These are phyloP conservation scores for Papilio demoleus DNA, from an alignment of 2,888 invertebrate species.

Conservation along the genomic window DNA sequence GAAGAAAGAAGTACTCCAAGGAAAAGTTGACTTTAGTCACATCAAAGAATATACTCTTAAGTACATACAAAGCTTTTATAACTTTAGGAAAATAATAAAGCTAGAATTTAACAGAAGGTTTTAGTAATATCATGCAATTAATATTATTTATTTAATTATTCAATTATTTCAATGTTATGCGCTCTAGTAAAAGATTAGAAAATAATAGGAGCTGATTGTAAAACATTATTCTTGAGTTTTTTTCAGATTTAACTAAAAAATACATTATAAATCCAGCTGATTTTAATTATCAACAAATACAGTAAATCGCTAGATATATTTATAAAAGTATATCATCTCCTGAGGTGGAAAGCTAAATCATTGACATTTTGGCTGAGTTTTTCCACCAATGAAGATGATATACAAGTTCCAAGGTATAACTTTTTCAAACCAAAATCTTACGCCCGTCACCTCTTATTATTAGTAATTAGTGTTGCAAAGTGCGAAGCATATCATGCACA, in stretches of 20 bases:
- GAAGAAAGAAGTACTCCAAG: background rate
- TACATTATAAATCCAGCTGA: no score
- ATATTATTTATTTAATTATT: background rate
- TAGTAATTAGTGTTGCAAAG: constrained; percentile 39
- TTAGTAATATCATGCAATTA: constrained; percentile 5
- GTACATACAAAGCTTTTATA: background rate
- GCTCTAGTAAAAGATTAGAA: background rate
- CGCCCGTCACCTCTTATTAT: background rate
- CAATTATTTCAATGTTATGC: background rate
- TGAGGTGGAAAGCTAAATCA: no score
- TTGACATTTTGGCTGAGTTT: no score
- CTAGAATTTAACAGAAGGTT: background rate
- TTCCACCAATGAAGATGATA: no score
- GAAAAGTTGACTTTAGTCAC: no score
- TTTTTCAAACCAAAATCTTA: background rate
- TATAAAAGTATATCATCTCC: no score
- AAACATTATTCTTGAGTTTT: background rate
- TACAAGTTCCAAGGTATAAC: background rate
- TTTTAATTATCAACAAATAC: no score
- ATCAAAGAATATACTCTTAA: background rate
- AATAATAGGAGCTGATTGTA: background rate
- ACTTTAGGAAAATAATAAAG: no score
- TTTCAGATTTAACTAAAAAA: background rate
- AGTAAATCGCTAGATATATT: no score
- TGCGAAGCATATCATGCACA: constrained; percentile 42